Evolutionary conservation across 2,797 vertebrate species (phyloP), one percentile per base, ranked within the genome.

Genomic region (Sylvia borin): DNA sequence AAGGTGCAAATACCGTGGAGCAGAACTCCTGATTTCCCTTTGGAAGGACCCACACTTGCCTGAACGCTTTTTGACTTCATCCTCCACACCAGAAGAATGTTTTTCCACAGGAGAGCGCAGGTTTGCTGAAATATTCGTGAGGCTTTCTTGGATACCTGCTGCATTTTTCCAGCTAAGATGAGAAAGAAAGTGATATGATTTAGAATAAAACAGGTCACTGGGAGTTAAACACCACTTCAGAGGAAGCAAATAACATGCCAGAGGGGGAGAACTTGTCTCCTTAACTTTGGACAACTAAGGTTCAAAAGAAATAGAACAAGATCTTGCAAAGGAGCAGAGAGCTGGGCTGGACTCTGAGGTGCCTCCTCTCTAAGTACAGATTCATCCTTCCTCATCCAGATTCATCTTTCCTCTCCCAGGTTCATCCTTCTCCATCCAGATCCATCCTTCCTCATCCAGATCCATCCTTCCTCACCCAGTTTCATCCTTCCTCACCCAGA

Each of bases 1-100:
- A 32, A 7, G 0, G 1, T 7, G n/a, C 26, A 76, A 81, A 16
- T 3, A 7, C 22, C 67, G 2, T 2, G 2, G 2, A 7, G 61
- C 17, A 48, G 57, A 92, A 91, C 77, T 38, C 42, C 40, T n/a
- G 12, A 42, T 36, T 40, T 55, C 58, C 62, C 68, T 71, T 29
- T 13, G 79, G 76, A 51, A 77, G 85, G 10, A 11, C 12, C 0
- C 2, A 71, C 65, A 94, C 97, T 95, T 94, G 98, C 99, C 98
- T 98, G 98, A 10, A 98, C 96, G 92, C 95, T 99, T 97, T 98
- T 98, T 50, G 98, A 97, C 92, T 98, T 99, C 92, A 97, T 98
- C 90, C 99, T 98, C 99, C 98, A 98, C 96, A 98, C 98, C 96
- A 98, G 98, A 54, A 99, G 98, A 51, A 99, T 61, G 21, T 99